These are phyloP conservation scores for Protophormia terraenovae DNA, from an alignment of 2,888 invertebrate species.

Conservation along the genomic window DNA sequence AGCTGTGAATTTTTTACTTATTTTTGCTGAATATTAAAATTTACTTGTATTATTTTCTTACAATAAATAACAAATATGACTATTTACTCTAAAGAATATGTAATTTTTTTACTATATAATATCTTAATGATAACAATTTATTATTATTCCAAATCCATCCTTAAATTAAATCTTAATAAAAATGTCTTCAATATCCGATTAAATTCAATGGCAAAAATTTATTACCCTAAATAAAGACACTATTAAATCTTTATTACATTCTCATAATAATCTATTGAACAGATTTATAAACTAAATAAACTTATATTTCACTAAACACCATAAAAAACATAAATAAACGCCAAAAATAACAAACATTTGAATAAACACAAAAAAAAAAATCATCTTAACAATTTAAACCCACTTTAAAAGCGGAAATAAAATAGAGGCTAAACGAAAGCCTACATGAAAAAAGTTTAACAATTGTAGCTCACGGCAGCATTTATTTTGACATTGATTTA, in stretches of 20 bases:
- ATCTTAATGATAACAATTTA: not conserved
- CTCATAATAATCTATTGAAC: constrained; percentile 2
- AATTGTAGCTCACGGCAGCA: constrained; percentile 8
- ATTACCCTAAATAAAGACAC: not conserved
- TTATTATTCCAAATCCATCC: not conserved
- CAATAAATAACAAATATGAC: no score
- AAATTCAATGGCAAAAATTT: not conserved
- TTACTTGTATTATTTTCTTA: no score
- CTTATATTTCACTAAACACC: not conserved
- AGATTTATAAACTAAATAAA: constrained; percentile 18
- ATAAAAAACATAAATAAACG: not conserved
- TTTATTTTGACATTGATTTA: constrained; percentile 53
- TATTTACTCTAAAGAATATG: no score
- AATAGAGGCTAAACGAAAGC: not conserved
- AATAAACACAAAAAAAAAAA: constrained; percentile 3
- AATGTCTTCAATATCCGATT: not conserved
- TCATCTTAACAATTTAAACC: not conserved
- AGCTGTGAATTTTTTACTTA: no score
- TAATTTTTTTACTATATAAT: not conserved
- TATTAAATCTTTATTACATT: constrained; percentile 20
- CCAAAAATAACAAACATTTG: constrained; percentile 7
- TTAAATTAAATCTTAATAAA: constrained; percentile 1
- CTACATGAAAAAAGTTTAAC: not conserved
- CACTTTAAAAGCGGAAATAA: not conserved
- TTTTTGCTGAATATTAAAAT: no score